Evolutionary conservation across 2,113 vertebrate genomes (phyloP), one percentile per base, ranked within the genome.

Genomic region (Syngnathoides biaculeatus): DNA sequence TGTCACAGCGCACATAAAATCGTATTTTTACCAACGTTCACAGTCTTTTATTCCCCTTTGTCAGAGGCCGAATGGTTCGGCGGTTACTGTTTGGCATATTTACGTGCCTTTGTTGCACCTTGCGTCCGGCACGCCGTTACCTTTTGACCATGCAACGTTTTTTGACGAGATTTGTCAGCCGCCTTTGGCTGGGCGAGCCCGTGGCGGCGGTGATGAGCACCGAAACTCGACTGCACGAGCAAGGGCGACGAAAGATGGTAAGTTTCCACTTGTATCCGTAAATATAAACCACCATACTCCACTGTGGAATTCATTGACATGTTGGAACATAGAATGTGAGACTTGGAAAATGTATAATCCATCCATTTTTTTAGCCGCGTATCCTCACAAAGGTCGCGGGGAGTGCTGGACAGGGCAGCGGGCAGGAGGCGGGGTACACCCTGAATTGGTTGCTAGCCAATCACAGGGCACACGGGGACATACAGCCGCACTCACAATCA

Each of bases 171-270:
- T 7, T 88, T 8, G 0, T 91, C 0, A 79, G 69, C 40, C 38
- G 84, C 56, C 72, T 83, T 26, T 14, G 89, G 82, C 43, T 89
- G 22, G 67, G 70, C 8, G 59, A 39, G n/a, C 20, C 14, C 10
- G 70, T 81, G 0, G 30, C 75, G 2, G 69, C 65, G 0, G 68
- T 40, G 58, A 86, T 84, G 85, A 57, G 68, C 17, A 5, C 48
- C 0, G 82, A 88, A 10, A 59, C 74, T 5, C 59, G 72, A 8
- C 65, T 30, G 2, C 82, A 48, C 5, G 55, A 74, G 5, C 56
- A 75, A 4, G 71, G 42, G 2, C 82, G 58, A 8, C 48, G 85
- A 20, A 91, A 65, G 67, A 26, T 92, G 88, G 91, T 91, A 19
- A 73, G 89, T 78, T 6, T 27, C 1, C 22, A 11, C 7, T 9